phyloP scores from a whole-genome alignment of 2,797 vertebrate genomes.

The Crocodylus rhombifer region DNA sequence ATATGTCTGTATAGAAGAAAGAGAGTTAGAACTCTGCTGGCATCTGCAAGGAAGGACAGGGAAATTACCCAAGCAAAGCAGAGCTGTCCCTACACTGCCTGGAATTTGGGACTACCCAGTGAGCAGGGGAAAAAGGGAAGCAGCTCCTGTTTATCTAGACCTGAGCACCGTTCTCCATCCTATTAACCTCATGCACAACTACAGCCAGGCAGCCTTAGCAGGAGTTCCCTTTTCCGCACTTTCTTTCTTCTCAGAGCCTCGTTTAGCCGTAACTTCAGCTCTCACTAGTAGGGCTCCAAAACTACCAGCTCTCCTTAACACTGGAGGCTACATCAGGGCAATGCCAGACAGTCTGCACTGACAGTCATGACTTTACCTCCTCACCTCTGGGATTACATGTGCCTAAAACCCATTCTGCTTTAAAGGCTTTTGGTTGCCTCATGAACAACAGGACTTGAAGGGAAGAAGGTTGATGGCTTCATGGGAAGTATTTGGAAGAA shows the following conservation, averaged over 20 bases:
- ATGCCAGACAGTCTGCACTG: neutral
- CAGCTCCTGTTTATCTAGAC: neutral
- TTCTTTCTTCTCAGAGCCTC: neutral
- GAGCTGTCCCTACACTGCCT: neutral
- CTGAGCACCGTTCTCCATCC: neutral
- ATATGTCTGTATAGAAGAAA: too few species aligned
- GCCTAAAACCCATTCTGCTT: neutral
- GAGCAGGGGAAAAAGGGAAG: neutral
- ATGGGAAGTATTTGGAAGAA: neutral
- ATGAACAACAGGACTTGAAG: neutral
- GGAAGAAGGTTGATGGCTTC: neutral
- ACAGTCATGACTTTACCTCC: neutral
- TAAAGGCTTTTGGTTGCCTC: neutral
- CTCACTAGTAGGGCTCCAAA: neutral
- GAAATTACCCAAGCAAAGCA: neutral
- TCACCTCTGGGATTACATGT: neutral
- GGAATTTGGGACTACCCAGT: neutral
- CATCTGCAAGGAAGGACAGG: neutral
- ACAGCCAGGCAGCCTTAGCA: neutral
- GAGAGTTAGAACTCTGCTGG: neutral
- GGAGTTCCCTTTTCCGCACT: neutral
- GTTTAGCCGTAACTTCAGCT: neutral
- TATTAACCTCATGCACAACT: neutral
- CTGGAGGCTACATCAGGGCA: neutral
- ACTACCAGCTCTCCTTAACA: neutral